Base-by-base conservation (phyloP, 2,888 invertebrate species). In the Melanostoma scalare region DNA sequence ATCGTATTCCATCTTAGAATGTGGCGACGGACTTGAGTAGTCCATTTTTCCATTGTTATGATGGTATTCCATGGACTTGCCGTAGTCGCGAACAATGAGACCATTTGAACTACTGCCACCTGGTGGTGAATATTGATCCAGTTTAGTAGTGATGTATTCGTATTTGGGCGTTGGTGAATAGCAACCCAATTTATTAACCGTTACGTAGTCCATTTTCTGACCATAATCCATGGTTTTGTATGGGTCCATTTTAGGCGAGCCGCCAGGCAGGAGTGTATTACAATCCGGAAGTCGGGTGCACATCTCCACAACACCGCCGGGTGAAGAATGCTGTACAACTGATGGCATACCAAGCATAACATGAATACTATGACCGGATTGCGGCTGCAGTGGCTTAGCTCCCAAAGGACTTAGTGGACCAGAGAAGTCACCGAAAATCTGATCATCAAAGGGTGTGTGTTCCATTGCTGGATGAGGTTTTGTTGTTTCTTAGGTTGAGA, bases 381-480 rank as follows among this genome's bases (percentile, higher is more conserved):
- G 86, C 60, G 93, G 88, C 78, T 89, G 80, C 38, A 91, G 69
- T 0, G 91, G 89, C 58, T 91, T 91, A 46, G 89, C 91, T 31
- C 90, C 91, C 56, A 91, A 82, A 89, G 93, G 91, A 85, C 91
- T 92, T 6, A 94, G 92, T 79, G 92, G 94, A 87, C 93, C 93
- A 38, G 93, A 91, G 88, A 96, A 96, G 91, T 96, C 96, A 86
- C 94, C 93, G 90, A 96, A 96, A 78, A 95, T 94, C 88, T 95
- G 95, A 89, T 96, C 96, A 89, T 96, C 96, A 91, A 96, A 94
- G 85, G 92, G 90, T 38, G 93, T 92, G 88, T 93, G 94, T 91
- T 96, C 96, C 95, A 96, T 94, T 60, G 88, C 88, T 89, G 42
- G 58, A 9, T 3, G 20, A 20, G 20, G 20, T 52, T 48, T 20